phyloP scores from a whole-genome alignment of 2,113 vertebrate species.

The Siniperca knerii region DNA sequence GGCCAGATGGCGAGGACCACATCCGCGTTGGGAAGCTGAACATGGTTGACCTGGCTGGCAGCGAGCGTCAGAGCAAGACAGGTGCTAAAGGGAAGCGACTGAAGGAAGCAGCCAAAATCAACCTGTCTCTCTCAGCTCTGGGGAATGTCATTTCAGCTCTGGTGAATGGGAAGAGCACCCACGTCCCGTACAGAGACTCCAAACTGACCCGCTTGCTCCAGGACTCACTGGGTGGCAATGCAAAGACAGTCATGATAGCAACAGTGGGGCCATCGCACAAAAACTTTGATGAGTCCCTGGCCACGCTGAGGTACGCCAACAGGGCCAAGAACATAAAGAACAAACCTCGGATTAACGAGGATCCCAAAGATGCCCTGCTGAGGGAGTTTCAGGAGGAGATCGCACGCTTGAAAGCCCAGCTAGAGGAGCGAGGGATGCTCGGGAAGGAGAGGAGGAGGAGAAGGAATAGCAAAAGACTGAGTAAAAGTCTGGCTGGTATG shows the following conservation, averaged over 20 bases:
- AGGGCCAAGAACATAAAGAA: slow-evolving; percentile 98
- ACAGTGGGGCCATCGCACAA: slow-evolving; percentile 92
- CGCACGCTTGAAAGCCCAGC: slow-evolving; percentile 91
- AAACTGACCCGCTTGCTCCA: slow-evolving; percentile 96
- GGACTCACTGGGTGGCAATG: slow-evolving; percentile 96
- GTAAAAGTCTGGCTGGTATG: slow-evolving; percentile 71
- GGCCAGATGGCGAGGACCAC: slow-evolving; percentile 92
- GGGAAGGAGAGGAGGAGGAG: slow-evolving; percentile 89
- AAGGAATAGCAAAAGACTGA: slow-evolving; percentile 87
- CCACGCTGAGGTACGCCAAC: slow-evolving; percentile 94
- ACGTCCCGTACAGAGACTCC: slow-evolving; percentile 97
- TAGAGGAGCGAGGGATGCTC: slow-evolving; percentile 92
- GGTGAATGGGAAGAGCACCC: slow-evolving; percentile 92
- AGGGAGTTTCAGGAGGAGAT: slow-evolving; percentile 98
- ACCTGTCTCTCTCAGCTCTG: slow-evolving; percentile 94
- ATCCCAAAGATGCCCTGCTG: slow-evolving; percentile 96
- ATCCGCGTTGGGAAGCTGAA: slow-evolving; percentile 98
- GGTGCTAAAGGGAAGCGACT: slow-evolving; percentile 89
- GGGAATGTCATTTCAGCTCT: slow-evolving; percentile 98
- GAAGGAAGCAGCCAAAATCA: slow-evolving; percentile 96
- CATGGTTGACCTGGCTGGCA: slow-evolving; percentile 96
- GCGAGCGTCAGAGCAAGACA: slow-evolving; percentile 93
- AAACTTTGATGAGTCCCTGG: slow-evolving; percentile 92
- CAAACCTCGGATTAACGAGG: slow-evolving; percentile 95
- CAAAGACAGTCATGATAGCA: slow-evolving; percentile 97